Base-by-base conservation (phyloP, 92 coral and sea anemone species). In the Pocillopora meandrina region DNA sequence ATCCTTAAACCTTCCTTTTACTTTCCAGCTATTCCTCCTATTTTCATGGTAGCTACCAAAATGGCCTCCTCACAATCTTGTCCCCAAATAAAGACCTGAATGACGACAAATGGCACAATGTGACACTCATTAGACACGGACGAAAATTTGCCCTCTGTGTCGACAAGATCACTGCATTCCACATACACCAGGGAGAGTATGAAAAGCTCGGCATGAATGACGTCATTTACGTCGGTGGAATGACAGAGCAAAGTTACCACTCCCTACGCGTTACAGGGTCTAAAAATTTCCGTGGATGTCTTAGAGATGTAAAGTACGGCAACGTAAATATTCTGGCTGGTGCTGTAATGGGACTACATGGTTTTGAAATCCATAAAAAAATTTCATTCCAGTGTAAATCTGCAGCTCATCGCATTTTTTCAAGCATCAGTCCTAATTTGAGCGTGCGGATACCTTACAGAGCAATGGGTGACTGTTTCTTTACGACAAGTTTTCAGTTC, bases 31-130 rank as follows among this genome's bases (percentile, higher is more conserved):
- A 65, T 20, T 49, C 49, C 18, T 86, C 89, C 17, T 86, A 86
- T 59, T 56, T 61, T 15, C 85, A 85, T 42, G 85, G 80, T 0
- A 86, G 76, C 47, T 74, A 72, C 18, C 74, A 33, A 10, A 36
- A 61, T 3, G 77, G 62, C 15, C 2, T 52, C 20, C 20, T 36
- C 62, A 57, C 69, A 42, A 36, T 71, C 19, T 71, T 47, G 5
- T 78, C 21, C 66, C 77, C 79, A 12, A 82, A 68, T 21, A 79
- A 62, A 17, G 62, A 70, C 58, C 26, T 86, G 70, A 71, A 68
- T n/a, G 89, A 86, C 49, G 84, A 83, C 67, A 71, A 80, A 64
- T 86, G 89, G 89, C 89, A 86, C 49, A 77, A 76, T 2, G 89
- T 79, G 8, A 79, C 61, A 12, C 74, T 86, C 58, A 34, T 42